Evolutionary conservation across 2,113 vertebrate species (phyloP).

Genomic region (Agapornis roseicollis): DNA sequence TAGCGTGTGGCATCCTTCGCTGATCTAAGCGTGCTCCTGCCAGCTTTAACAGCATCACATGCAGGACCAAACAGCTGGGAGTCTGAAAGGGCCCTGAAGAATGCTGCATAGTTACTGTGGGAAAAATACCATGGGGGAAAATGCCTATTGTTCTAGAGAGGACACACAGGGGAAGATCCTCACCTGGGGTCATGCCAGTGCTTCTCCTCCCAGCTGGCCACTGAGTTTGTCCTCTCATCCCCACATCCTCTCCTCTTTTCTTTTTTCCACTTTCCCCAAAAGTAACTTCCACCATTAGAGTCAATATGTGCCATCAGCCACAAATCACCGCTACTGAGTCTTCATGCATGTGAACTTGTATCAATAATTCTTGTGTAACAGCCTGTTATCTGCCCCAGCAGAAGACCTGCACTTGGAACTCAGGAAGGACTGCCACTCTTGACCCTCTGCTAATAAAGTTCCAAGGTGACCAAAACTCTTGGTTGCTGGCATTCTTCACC

Average conservation of each 20-base stretch:
- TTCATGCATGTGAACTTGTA: not conserved
- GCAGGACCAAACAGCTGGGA: not conserved
- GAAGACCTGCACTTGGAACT: not conserved
- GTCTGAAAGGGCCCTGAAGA: not conserved
- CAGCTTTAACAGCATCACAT: not conserved
- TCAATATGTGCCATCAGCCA: not conserved
- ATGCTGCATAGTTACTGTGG: not conserved
- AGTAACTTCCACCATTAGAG: not conserved
- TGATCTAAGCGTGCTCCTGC: not conserved
- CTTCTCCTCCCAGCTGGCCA: not conserved
- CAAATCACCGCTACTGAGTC: not conserved
- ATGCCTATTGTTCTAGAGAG: not conserved
- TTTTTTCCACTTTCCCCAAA: not conserved
- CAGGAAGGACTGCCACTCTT: not conserved
- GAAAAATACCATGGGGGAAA: not conserved
- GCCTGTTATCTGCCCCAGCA: not conserved
- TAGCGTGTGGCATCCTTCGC: not conserved
- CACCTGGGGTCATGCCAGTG: fast-evolving
- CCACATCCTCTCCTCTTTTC: not conserved
- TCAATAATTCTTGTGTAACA: not conserved
- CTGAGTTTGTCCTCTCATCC: fast-evolving
- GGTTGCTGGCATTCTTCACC: not conserved
- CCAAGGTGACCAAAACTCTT: not conserved
- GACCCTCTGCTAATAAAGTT: not conserved
- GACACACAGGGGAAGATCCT: not conserved